Conservation (phyloP, 2,797 vertebrate species). For the Podargus strigoides region DNA sequence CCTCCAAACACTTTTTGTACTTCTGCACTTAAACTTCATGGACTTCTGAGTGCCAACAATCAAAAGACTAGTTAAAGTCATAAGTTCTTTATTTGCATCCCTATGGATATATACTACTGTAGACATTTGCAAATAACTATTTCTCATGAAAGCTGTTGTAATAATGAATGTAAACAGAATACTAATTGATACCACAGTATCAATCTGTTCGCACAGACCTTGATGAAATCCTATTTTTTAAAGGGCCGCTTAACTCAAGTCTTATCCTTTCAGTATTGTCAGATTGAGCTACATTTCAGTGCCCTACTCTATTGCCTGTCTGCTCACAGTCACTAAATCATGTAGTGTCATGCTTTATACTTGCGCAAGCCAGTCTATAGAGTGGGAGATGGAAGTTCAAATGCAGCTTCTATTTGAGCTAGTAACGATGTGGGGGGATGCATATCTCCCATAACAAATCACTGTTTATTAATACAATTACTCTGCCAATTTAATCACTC, state of each 20-base stretch:
- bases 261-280: background rate
- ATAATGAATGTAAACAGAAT: background rate
- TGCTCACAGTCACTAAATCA: background rate
- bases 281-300: background rate
- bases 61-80: background rate
- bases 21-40: background rate
- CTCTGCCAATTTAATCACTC: background rate
- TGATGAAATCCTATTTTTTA: background rate
- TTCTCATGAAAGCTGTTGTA: background rate
- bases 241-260: background rate
- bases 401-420: background rate
- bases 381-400: background rate
- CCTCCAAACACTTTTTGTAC: background rate
- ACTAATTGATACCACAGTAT: background rate
- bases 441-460: background rate
- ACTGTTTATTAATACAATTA: background rate
- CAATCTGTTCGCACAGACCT: background rate
- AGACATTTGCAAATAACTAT: background rate
- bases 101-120: background rate
- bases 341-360: background rate
- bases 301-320: background rate
- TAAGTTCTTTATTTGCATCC: background rate
- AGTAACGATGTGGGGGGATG: background rate
- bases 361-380: background rate
- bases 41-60: background rate